phyloP scores from a whole-genome alignment of 2,797 vertebrate genomes.

The Epinephelus awoara region DNA sequence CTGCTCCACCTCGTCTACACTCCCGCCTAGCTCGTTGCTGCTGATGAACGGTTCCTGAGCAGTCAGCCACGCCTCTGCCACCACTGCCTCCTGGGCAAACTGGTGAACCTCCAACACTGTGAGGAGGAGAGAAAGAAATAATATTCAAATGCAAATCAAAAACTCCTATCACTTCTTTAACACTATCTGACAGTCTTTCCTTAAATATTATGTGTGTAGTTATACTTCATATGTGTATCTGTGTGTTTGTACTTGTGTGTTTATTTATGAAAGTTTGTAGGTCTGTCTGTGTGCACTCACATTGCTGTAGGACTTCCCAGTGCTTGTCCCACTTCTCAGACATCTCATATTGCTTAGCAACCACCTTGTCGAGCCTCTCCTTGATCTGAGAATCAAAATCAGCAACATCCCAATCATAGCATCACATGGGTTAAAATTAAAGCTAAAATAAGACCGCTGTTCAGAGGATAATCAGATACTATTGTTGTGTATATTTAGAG shows the following conservation, averaged over 20 bases:
- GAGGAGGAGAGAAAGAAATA: background rate
- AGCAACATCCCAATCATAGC: constrained; percentile 1
- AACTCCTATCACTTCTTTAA: background rate
- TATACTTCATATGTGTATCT: background rate
- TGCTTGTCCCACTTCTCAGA: constrained; percentile 95
- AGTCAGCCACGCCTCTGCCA: constrained; percentile 95
- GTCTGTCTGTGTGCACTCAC: constrained; percentile 80
- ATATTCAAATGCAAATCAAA: background rate
- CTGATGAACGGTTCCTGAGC: constrained; percentile 93
- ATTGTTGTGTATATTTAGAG: background rate
- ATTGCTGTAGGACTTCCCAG: constrained; percentile 95
- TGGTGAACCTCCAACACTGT: constrained; percentile 96
- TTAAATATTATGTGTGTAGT: background rate
- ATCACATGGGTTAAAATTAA: background rate
- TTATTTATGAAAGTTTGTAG: background rate
- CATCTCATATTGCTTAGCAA: constrained; percentile 92
- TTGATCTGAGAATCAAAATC: constrained; percentile 88
- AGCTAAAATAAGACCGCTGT: background rate
- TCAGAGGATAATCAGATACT: background rate
- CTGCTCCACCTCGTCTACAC: constrained; percentile 97
- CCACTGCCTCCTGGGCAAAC: constrained; percentile 97
- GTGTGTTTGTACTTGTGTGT: background rate
- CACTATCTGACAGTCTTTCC: background rate
- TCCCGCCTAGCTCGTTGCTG: constrained; percentile 92
- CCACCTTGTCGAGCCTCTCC: constrained; percentile 92